Evolutionary conservation across 2,797 vertebrate species (phyloP).

Genomic region (Fratercula arctica): DNA sequence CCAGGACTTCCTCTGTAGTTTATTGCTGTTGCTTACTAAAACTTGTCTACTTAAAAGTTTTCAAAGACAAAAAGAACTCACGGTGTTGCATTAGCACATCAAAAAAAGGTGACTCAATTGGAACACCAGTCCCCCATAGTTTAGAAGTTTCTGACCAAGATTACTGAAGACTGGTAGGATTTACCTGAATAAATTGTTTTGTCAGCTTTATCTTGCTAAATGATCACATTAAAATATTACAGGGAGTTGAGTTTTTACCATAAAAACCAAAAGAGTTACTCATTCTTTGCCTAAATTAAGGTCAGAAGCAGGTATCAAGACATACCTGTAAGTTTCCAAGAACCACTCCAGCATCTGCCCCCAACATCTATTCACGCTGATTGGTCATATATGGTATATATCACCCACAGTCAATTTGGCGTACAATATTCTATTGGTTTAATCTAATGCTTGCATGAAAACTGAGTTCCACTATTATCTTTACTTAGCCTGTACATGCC

Average conservation of each 20-base stretch:
- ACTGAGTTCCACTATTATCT: neutral
- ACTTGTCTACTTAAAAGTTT: neutral
- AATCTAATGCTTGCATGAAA: neutral
- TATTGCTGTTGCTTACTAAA: neutral
- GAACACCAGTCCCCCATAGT: neutral
- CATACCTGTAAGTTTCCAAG: neutral
- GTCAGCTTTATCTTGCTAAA: neutral
- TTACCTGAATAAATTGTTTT: neutral
- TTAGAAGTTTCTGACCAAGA: neutral
- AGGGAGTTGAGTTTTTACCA: neutral
- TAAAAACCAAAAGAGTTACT: neutral
- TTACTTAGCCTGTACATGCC: neutral
- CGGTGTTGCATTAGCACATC: neutral
- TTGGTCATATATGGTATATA: neutral
- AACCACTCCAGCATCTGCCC: neutral
- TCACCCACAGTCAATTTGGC: neutral
- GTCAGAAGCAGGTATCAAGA: neutral
- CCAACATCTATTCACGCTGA: fast-evolving
- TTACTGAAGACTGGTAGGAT: neutral
- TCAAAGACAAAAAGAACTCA: neutral
- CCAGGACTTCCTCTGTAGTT: neutral
- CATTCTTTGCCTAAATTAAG: neutral
- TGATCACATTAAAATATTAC: neutral
- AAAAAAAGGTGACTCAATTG: neutral
- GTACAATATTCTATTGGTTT: neutral